Evolutionary conservation across 2,797 vertebrate species (phyloP).

Genomic region (Orestias chungarensis): DNA sequence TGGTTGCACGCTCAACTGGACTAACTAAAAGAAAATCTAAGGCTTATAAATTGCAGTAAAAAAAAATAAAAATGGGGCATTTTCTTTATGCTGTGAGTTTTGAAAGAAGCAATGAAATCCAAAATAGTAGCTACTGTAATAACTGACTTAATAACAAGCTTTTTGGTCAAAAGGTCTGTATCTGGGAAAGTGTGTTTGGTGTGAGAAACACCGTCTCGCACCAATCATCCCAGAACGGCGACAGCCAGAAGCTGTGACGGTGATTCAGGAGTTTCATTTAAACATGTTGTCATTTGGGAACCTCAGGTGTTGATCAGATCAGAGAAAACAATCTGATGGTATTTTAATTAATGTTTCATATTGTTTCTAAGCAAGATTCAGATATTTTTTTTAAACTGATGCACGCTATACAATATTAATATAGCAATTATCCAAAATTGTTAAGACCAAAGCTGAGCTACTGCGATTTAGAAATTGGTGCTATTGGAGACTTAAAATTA

Average conservation of each 20-base stretch:
- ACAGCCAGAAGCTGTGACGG: background rate
- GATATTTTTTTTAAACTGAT: no score
- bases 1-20: background rate
- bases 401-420: no score
- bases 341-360: background rate
- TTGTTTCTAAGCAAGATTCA: no score
- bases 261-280: no score
- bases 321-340: background rate
- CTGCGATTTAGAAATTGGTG: background rate
- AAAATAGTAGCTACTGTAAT: no score
- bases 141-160: background rate
- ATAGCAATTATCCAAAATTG: background rate
- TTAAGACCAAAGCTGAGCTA: background rate
- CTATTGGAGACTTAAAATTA: background rate
- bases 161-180: background rate
- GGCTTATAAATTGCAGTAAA: background rate
- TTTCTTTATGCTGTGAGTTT: background rate
- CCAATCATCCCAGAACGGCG: background rate
- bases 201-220: background rate
- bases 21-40: background rate
- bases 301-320: background rate
- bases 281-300: background rate
- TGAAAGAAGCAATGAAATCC: no score
- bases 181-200: background rate
- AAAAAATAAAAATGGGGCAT: background rate